Evolutionary conservation across 2,797 vertebrate species (phyloP), one percentile per base, ranked within the genome.

Genomic region (Chaunax sp.): DNA sequence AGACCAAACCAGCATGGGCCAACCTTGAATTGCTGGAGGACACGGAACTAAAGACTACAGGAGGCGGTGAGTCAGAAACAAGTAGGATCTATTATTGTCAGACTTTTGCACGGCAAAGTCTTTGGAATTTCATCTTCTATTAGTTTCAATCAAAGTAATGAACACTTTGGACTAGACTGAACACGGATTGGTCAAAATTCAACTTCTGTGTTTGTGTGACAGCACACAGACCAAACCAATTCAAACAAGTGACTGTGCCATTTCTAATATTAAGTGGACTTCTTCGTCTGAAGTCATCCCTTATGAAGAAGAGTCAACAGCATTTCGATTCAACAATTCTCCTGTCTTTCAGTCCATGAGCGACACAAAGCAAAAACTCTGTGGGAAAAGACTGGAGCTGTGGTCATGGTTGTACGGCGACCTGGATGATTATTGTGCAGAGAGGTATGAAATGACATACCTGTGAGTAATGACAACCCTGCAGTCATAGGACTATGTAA

Each of bases 381-480:
- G 2, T 98, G 97, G 97, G 90, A 93, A 64, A 93, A 91, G 64
- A 94, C 82, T 0, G 97, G 95, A 61, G 96, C 96, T 0, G 96
- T 98, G 79, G 90, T 98, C 68, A 95, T 97, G 95, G 96, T 94
- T 22, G 94, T 98, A 18, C 92, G 96, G 41, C 91, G 97, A 72
- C 96, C 97, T 54, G 96, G 97, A 91, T 98, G 97, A 91, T 96
- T 97, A 91, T 92, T 98, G 90, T 98, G 97, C 90, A 95, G 97
- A 93, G 96, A 98, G 96, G 97, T 96, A 89, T n/a, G 40, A 19
- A 3, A 28, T 37, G 20, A 33, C 8, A 33, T 33, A 15, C 8
- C 5, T 57, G 11, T 22, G 4, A 43, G 46, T 25, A 20, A 37
- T 9, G 16, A 61, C 3, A 55, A 37, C 22, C 43, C 33, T 45